Percentiles rank a stretch among this genome's conserved stretches.
Evolutionary conservation across 2,888 invertebrate genomes (phyloP).

Genomic region (Eupeodes latifasciatus): DNA sequence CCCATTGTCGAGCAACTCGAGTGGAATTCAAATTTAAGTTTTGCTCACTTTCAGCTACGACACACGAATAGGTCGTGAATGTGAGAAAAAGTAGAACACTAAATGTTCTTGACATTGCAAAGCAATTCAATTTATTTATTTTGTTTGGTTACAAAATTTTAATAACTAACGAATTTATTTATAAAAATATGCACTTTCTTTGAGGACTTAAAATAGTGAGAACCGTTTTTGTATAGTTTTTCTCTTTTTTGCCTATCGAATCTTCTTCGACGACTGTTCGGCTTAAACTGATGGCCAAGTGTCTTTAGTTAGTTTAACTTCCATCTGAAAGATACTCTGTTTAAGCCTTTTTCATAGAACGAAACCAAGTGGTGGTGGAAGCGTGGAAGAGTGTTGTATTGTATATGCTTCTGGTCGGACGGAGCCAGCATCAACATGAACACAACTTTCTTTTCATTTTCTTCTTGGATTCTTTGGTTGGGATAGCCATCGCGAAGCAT

Average conservation of each 20-base stretch:
- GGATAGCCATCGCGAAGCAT: background rate
- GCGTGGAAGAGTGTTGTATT: constrained; percentile 3
- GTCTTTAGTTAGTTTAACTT: constrained; percentile 58
- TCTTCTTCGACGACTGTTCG: constrained; percentile 72
- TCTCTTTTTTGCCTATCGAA: constrained; percentile 16
- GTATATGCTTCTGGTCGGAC: constrained; percentile 55
- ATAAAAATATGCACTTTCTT: constrained; percentile 59
- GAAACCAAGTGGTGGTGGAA: constrained; percentile 27
- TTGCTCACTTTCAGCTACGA: constrained; percentile 43
- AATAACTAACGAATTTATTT: background rate
- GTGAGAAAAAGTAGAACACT: constrained; percentile 49
- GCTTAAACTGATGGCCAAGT: constrained; percentile 72
- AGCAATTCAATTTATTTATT: background rate
- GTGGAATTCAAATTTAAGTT: constrained; percentile 46
- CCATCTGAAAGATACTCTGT: constrained; percentile 72
- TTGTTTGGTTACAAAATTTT: background rate
- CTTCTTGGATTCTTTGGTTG: constrained; percentile 50
- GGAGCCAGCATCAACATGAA: background rate
- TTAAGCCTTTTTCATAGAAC: constrained; percentile 58
- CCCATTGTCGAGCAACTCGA: constrained; percentile 56
- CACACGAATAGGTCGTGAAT: constrained; percentile 29
- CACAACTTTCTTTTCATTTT: constrained; percentile 75
- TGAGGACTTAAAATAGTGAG: constrained; percentile 26
- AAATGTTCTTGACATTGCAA: constrained; percentile 37
- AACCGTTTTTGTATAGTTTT: constrained; percentile 31